phyloP scores from a whole-genome alignment of 2,113 vertebrate genomes.

The Marmota flaviventris region DNA sequence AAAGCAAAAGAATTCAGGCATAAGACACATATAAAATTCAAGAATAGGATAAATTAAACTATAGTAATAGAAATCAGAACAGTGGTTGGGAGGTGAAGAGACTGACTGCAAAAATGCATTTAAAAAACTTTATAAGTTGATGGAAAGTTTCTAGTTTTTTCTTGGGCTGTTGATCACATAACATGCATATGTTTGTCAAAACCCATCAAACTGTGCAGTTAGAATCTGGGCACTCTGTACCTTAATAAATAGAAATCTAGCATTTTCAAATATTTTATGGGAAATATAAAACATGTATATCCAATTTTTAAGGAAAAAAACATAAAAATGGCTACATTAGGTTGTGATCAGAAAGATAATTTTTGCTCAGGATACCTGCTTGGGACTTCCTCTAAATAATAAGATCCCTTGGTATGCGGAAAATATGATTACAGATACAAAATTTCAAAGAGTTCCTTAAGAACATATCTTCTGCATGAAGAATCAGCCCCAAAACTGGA shows the following conservation, averaged over 20 bases:
- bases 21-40: constrained; percentile 8
- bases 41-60: neutral
- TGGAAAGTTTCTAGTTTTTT: neutral
- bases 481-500: constrained; percentile 4
- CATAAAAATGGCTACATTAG: constrained; percentile 3
- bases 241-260: neutral
- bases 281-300: neutral
- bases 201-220: neutral
- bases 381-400: neutral
- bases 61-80: neutral
- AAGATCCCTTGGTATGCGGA: neutral
- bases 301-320: neutral
- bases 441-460: neutral
- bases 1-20: neutral
- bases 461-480: neutral
- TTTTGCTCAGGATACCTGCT: neutral
- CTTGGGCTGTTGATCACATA: neutral
- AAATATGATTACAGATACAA: constrained; percentile 29
- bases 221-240: neutral
- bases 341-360: neutral
- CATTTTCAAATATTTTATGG: constrained; percentile 38
- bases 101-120: neutral
- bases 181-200: neutral
- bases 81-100: neutral
- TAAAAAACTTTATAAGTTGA: neutral